Base-by-base conservation (phyloP, 2,113 vertebrate species). In the Chaetodon auriga region DNA sequence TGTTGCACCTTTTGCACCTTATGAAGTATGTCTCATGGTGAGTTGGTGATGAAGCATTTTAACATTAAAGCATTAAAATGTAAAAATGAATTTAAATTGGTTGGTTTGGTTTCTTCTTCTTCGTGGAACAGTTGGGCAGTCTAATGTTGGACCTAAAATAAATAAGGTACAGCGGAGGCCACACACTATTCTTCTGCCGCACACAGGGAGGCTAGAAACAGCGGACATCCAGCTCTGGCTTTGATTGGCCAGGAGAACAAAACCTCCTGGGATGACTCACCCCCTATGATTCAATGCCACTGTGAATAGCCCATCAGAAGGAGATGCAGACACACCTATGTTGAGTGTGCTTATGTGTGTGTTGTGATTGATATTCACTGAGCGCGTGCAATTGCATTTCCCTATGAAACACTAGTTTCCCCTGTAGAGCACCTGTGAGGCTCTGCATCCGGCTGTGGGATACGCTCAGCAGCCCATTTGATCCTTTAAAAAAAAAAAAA, bases 181-280 rank as follows among this genome's bases (percentile, higher is more conserved):
- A 46, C 55, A 30, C 65, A 53, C n/a, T 48, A 23, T 25, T 55
- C 74, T 80, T 43, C 61, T 75, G 49, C 55, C 74, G 65, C 62
- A 64, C 57, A 84, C n/a, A 78, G 19, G n/a, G 81, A 58, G 62
- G 25, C 38, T 38, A 68, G 64, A 83, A 83, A 86, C 82, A 88
- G 83, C 53, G 83, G 87, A 93, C 75, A n/a, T 89, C 80, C 80
- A 90, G 84, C 68, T 45, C 53, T 53, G 2, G n/a, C 82, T 93
- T 85, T 85, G 80, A 92, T 86, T 84, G 89, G 89, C 48, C 89
- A 72, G 2, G 48, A 23, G 55, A 78, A 92, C 89, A 92, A 91
- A 89, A 72, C 74, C 82, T 75, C 73, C 0, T 11, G 49, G 45
- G 80, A 89, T 93, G 93, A 93, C 77, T 93, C 93, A 92, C 87